phyloP scores from a whole-genome alignment of 2,888 invertebrate species.

The Harmothoe impar region DNA sequence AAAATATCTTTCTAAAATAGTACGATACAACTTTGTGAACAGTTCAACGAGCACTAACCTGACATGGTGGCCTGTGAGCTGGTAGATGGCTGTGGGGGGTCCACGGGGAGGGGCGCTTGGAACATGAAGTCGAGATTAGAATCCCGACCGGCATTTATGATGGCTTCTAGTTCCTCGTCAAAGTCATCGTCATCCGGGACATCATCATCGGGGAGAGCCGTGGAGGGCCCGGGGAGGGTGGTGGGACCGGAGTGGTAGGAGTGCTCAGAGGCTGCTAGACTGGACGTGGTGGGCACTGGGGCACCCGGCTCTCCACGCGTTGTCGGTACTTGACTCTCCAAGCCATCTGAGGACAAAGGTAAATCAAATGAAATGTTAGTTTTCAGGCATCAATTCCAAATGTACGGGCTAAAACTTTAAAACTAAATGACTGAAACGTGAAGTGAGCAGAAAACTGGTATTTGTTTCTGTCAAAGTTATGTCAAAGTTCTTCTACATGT shows the following conservation, averaged over 20 bases:
- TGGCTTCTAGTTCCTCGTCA: slow-evolving; percentile 48
- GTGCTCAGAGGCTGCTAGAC: not conserved
- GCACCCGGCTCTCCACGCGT: not conserved
- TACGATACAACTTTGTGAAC: too few species aligned
- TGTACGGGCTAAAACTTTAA: too few species aligned
- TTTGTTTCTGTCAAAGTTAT: too few species aligned
- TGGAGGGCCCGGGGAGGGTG: too few species aligned
- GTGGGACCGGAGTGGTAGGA: not conserved
- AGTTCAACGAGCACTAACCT: too few species aligned
- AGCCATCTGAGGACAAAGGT: not conserved
- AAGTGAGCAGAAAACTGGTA: too few species aligned
- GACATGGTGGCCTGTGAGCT: not conserved
- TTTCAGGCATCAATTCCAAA: too few species aligned
- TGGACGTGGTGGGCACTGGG: not conserved
- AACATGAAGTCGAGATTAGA: slow-evolving; percentile 53
- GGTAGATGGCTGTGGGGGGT: slow-evolving; percentile 1
- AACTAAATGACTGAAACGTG: too few species aligned
- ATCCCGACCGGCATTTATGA: slow-evolving; percentile 19
- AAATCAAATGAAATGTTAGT: not conserved
- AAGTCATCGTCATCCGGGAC: not conserved
- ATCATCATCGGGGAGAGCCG: too few species aligned
- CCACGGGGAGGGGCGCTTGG: slow-evolving; percentile 19
- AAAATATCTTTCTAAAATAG: too few species aligned
- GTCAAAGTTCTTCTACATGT: too few species aligned
- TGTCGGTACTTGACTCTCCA: not conserved